Percentiles rank a stretch among this genome's conserved stretches.
phyloP scores from a whole-genome alignment of 1,140 invertebrate genomes.

The Oscheius sp. region DNA sequence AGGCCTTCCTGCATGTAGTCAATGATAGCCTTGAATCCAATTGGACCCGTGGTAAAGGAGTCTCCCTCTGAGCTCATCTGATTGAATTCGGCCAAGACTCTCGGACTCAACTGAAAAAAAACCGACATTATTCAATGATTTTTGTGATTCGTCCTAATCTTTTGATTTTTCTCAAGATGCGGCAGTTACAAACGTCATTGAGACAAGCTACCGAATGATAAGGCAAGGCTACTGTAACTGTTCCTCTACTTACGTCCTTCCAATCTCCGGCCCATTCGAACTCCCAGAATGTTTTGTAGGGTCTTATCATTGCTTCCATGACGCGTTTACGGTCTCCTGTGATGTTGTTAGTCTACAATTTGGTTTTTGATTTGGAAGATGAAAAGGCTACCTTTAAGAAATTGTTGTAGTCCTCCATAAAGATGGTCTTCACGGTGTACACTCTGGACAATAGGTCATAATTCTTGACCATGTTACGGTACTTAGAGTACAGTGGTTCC shows the following conservation, averaged over 20 bases:
- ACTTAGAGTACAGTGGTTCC: slow-evolving; percentile 16
- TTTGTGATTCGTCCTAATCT: background rate
- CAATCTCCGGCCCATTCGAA: slow-evolving; percentile 38
- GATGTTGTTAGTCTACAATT: slow-evolving; percentile 13
- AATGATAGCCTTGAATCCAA: slow-evolving; percentile 30
- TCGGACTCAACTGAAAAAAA: slow-evolving; percentile 13
- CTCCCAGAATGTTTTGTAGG: slow-evolving; percentile 30
- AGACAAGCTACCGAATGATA: background rate
- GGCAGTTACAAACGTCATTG: background rate
- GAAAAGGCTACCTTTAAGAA: slow-evolving; percentile 1
- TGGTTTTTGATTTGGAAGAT: background rate
- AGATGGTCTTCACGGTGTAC: slow-evolving; percentile 15
- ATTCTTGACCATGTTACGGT: slow-evolving; percentile 15
- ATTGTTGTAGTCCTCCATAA: slow-evolving; percentile 14
- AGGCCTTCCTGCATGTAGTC: slow-evolving; percentile 14
- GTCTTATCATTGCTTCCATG: slow-evolving; percentile 6
- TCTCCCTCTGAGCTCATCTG: slow-evolving; percentile 22
- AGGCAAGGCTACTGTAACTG: background rate
- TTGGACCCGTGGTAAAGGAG: slow-evolving; percentile 20
- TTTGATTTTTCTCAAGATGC: background rate
- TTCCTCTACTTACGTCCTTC: slow-evolving; percentile 21
- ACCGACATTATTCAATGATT: background rate
- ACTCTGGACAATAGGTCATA: slow-evolving; percentile 14
- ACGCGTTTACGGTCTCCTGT: background rate
- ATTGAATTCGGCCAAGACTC: slow-evolving; percentile 20